Conservation (phyloP, 1,140 invertebrate species). For the Atta texana region DNA sequence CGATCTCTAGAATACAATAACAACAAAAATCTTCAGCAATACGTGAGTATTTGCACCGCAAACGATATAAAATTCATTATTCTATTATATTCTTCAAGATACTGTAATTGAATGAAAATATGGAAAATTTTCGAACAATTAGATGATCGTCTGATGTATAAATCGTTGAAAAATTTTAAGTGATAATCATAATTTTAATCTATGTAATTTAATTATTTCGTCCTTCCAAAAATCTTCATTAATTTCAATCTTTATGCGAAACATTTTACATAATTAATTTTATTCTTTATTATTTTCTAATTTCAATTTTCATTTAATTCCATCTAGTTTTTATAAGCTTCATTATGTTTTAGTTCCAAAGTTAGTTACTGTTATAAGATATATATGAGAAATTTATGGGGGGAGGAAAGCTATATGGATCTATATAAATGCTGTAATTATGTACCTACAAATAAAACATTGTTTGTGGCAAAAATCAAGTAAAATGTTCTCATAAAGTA, state of each 20-base stretch:
- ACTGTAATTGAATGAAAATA: background rate
- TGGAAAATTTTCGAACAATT: background rate
- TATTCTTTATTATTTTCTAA: background rate
- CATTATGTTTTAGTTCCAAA: background rate
- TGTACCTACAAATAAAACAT: background rate
- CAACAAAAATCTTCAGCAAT: background rate
- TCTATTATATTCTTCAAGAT: constrained; percentile 1
- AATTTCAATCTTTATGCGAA: background rate
- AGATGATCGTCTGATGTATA: background rate
- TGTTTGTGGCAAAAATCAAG: background rate
- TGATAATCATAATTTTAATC: constrained; percentile 11
- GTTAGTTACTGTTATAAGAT: background rate
- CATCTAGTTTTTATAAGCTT: background rate
- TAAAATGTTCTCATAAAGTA: constrained; percentile 1
- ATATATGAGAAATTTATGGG: background rate
- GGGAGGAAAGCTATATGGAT: background rate
- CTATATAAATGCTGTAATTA: background rate
- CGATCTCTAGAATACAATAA: background rate
- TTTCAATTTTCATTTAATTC: background rate
- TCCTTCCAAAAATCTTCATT: background rate
- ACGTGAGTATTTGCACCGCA: background rate
- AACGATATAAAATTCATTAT: constrained; percentile 14
- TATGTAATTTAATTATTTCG: background rate
- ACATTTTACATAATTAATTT: background rate
- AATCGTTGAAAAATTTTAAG: background rate